Conservation (phyloP, 2,888 invertebrate genomes). For the Cyclophora punctaria region DNA sequence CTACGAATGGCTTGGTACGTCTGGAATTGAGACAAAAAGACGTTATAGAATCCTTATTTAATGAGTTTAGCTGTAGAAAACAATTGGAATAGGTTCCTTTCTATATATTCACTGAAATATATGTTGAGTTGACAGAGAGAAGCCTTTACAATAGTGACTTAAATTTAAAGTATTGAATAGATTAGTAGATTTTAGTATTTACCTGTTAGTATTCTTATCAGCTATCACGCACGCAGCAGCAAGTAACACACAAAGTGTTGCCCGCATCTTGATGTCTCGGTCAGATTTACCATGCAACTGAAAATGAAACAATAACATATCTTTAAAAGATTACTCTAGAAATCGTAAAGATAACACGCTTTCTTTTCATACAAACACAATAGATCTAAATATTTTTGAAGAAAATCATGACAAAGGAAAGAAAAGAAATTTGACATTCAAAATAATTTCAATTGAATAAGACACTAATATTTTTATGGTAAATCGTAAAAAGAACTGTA, state of each 20-base stretch:
- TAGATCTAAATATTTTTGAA: too few relatives aligned
- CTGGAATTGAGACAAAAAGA: constrained; percentile 36
- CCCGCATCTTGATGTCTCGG: constrained; percentile 47
- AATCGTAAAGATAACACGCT: background rate
- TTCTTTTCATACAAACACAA: too few relatives aligned
- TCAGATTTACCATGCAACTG: constrained; percentile 38
- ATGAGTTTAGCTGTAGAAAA: too few relatives aligned
- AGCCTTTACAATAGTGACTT: too few relatives aligned
- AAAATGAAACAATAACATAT: constrained; percentile 27
- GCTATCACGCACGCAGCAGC: constrained; percentile 37
- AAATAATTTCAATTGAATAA: background rate
- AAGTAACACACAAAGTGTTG: constrained; percentile 39
- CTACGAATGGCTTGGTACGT: constrained; percentile 73
- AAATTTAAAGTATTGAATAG: too few relatives aligned
- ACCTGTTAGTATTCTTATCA: constrained; percentile 49
- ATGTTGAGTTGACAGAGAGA: too few relatives aligned
- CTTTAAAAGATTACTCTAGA: background rate
- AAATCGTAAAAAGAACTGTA: constrained; percentile 35
- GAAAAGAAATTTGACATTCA: too few relatives aligned
- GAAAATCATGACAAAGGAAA: too few relatives aligned
- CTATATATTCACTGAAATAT: too few relatives aligned
- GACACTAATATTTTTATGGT: background rate
- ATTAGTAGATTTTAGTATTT: background rate
- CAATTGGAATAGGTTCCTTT: too few relatives aligned
- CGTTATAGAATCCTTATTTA: too few relatives aligned